Percentiles rank a stretch among this genome's conserved stretches.
Evolutionary conservation across 2,888 invertebrate species (phyloP).

Genomic region (Parnassius apollo): DNA sequence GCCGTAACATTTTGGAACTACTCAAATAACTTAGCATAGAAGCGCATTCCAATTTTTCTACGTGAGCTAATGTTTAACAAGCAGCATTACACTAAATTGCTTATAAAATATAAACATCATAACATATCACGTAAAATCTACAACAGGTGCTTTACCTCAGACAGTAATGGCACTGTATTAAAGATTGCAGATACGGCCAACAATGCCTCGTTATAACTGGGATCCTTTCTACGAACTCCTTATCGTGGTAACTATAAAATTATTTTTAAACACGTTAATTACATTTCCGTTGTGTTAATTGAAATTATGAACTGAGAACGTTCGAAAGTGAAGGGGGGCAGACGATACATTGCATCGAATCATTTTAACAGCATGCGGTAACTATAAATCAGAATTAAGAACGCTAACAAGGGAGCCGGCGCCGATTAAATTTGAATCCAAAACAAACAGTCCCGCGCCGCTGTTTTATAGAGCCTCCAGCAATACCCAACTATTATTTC

Average conservation of each 20-base stretch:
- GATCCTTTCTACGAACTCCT: slow-evolving; percentile 37
- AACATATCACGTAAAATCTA: slow-evolving; percentile 42
- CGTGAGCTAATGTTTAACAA: slow-evolving; percentile 52
- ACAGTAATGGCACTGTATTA: slow-evolving; percentile 34
- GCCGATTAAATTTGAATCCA: slow-evolving; percentile 65
- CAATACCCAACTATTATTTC: slow-evolving; percentile 50
- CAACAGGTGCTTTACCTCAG: slow-evolving; percentile 46
- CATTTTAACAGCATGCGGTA: slow-evolving; percentile 68
- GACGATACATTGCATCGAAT: slow-evolving; percentile 48
- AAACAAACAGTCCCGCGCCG: slow-evolving; percentile 70
- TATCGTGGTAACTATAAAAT: slow-evolving; percentile 34
- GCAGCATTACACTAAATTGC: slow-evolving; percentile 36
- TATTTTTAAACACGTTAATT: slow-evolving; percentile 32
- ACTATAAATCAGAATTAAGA: slow-evolving; percentile 77
- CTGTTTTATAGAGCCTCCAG: slow-evolving; percentile 48
- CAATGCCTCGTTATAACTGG: slow-evolving; percentile 47
- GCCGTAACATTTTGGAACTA: slow-evolving; percentile 62
- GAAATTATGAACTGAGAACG: slow-evolving; percentile 68
- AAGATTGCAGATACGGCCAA: slow-evolving; percentile 48
- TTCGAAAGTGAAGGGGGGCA: slow-evolving; percentile 49
- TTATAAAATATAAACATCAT: slow-evolving; percentile 44
- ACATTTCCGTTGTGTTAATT: slow-evolving; percentile 57
- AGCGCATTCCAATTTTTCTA: slow-evolving; percentile 52
- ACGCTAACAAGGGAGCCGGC: slow-evolving; percentile 61
- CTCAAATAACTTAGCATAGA: slow-evolving; percentile 28